Percentiles rank a stretch among this genome's conserved stretches.
phyloP scores from a whole-genome alignment of 1,140 invertebrate species.

The Apis mellifera region DNA sequence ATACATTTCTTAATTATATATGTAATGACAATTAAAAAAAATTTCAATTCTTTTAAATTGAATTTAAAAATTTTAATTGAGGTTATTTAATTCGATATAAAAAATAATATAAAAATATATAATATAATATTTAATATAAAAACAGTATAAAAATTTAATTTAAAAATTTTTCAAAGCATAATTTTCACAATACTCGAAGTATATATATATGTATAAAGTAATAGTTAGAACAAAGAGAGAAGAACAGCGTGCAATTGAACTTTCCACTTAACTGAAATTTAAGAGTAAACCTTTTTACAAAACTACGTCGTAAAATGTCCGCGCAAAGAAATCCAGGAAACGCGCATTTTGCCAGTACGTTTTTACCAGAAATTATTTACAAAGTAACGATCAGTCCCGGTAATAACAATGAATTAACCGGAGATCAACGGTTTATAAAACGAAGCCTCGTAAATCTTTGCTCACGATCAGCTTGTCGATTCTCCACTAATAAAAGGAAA shows the following conservation, averaged over 20 bases:
- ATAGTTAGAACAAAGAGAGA: too few relatives aligned
- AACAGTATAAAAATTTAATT: too few relatives aligned
- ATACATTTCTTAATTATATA: too few relatives aligned
- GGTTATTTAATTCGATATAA: too few relatives aligned
- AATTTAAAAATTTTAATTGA: too few relatives aligned
- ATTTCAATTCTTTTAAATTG: too few relatives aligned
- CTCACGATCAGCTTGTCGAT: constrained; percentile 19
- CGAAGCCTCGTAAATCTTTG: constrained; percentile 26
- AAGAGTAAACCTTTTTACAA: background rate
- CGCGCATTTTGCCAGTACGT: background rate
- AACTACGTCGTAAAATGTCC: background rate
- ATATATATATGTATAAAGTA: too few relatives aligned
- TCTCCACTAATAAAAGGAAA: constrained; percentile 41
- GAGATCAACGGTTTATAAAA: constrained; percentile 20
- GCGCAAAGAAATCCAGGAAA: background rate
- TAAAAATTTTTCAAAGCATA: too few relatives aligned
- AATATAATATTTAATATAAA: too few relatives aligned
- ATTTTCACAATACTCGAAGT: too few relatives aligned
- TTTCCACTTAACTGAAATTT: background rate
- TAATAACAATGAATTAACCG: constrained; percentile 13
- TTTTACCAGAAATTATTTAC: background rate
- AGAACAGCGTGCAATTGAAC: background rate
- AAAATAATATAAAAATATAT: too few relatives aligned
- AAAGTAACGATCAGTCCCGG: background rate
- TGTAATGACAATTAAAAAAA: too few relatives aligned